Evolutionary conservation across 1,140 invertebrate genomes (phyloP).

Genomic region (Pentalonia nigronervosa): DNA sequence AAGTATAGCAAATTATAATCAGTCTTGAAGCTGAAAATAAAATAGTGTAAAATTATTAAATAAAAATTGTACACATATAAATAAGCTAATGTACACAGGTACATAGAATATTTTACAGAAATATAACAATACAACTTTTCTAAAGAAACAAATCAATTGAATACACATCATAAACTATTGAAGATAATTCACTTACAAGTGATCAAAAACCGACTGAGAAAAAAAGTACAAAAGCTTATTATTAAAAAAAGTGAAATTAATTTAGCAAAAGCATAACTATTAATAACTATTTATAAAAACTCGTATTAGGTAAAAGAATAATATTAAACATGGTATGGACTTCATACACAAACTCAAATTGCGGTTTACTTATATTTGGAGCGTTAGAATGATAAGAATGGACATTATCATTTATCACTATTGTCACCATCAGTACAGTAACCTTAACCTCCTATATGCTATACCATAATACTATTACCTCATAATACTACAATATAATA

Average conservation of each 20-base stretch:
- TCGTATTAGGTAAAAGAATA: not conserved
- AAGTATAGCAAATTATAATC: not conserved
- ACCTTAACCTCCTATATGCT: not conserved
- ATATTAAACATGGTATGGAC: not conserved
- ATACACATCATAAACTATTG: not conserved
- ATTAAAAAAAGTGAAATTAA: not conserved
- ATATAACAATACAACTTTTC: not conserved
- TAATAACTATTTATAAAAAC: not conserved
- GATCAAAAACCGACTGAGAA: not conserved
- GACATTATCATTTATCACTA: not conserved
- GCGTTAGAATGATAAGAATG: conserved; percentile 12
- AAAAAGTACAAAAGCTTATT: not conserved
- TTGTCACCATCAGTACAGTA: not conserved
- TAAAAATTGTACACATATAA: not conserved
- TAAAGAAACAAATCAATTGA: not conserved
- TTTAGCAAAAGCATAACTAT: not conserved
- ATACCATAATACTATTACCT: not conserved
- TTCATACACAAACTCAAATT: conserved; percentile 8
- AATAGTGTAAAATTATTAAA: not conserved
- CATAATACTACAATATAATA: not conserved
- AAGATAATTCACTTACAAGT: not conserved
- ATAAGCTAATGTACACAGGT: not conserved
- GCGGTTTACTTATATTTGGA: not conserved
- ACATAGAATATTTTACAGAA: not conserved
- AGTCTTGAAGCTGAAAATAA: not conserved